Conservation (phyloP, 1,140 invertebrate genomes). For the Heliothis virescens region DNA sequence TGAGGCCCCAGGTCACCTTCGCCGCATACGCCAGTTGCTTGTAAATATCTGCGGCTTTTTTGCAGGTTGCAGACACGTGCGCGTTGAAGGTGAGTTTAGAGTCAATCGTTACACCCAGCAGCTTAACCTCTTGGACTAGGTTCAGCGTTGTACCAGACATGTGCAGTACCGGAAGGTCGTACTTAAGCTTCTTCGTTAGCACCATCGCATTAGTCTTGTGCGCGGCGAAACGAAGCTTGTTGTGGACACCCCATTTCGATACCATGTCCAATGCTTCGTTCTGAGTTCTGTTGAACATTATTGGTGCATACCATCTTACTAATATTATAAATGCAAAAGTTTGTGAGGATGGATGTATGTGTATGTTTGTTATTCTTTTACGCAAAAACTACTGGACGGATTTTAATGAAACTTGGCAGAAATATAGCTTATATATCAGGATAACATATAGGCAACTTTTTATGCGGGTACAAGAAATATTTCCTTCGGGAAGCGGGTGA, state of each 20-base stretch:
- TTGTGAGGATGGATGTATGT: too few species aligned
- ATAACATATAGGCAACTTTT: too few species aligned
- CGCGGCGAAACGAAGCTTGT: conserved; percentile 50
- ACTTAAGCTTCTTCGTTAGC: conserved; percentile 45
- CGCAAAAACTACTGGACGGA: too few species aligned
- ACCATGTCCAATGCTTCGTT: conserved; percentile 11
- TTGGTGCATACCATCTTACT: too few species aligned
- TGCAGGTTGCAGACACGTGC: conserved; percentile 42
- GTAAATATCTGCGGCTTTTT: conserved; percentile 38
- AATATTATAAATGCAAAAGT: too few species aligned
- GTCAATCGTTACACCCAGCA: conserved; percentile 48
- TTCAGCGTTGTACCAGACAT: conserved; percentile 23
- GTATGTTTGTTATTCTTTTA: too few species aligned
- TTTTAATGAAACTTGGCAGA: too few species aligned
- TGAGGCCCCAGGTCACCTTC: conserved; percentile 51
- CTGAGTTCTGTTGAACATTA: too few species aligned
- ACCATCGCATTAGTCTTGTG: conserved; percentile 50
- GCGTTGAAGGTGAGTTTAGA: conserved; percentile 44
- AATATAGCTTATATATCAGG: too few species aligned
- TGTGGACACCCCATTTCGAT: conserved; percentile 35
- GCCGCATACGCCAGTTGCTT: conserved; percentile 47
- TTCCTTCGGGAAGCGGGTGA: too few species aligned
- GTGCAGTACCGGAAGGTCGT: background rate
- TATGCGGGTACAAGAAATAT: too few species aligned
- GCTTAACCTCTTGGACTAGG: conserved; percentile 38